These are phyloP conservation scores for Pleuronectes platessa DNA, from an alignment of 2,113 vertebrate species.

Conservation along the genomic window DNA sequence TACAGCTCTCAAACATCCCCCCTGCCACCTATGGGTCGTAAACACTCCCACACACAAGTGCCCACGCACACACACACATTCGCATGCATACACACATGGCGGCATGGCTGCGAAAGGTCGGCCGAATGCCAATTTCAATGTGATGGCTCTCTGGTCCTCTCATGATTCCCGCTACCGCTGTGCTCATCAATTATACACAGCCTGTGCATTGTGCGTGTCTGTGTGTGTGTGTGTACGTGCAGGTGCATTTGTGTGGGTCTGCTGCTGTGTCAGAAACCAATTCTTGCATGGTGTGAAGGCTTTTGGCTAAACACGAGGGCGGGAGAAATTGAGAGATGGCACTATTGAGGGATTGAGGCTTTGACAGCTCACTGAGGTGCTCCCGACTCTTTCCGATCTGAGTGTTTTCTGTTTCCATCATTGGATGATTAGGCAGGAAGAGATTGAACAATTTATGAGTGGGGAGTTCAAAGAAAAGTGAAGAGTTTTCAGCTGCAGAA, in stretches of 20 bases:
- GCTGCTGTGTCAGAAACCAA: conserved; percentile 35
- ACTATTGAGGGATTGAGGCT: conserved; percentile 12
- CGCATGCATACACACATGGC: conserved; percentile 15
- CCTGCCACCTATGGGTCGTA: conserved; percentile 39
- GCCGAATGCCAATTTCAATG: conserved; percentile 60
- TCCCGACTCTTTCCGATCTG: conserved; percentile 3
- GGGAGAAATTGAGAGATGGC: conserved; percentile 13
- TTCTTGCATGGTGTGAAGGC: not conserved
- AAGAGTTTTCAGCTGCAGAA: conserved; percentile 27
- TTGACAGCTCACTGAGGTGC: conserved; percentile 23
- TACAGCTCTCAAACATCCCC: conserved; percentile 19
- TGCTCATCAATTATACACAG: conserved; percentile 76
- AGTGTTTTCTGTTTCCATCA: conserved; percentile 11
- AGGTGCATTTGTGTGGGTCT: conserved; percentile 2
- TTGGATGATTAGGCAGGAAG: conserved; percentile 18
- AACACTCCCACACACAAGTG: conserved; percentile 25
- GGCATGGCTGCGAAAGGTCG: conserved; percentile 63
- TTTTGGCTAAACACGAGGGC: conserved; percentile 18
- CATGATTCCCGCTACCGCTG: conserved; percentile 57
- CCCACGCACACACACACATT: not conserved
- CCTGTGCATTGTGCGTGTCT: conserved; percentile 20
- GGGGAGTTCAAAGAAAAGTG: conserved; percentile 35
- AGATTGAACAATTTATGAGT: conserved; percentile 22
- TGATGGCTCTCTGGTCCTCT: conserved; percentile 48
- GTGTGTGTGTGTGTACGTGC: not conserved